Base-by-base conservation (phyloP, 2,888 invertebrate species). In the Phasia obesa region DNA sequence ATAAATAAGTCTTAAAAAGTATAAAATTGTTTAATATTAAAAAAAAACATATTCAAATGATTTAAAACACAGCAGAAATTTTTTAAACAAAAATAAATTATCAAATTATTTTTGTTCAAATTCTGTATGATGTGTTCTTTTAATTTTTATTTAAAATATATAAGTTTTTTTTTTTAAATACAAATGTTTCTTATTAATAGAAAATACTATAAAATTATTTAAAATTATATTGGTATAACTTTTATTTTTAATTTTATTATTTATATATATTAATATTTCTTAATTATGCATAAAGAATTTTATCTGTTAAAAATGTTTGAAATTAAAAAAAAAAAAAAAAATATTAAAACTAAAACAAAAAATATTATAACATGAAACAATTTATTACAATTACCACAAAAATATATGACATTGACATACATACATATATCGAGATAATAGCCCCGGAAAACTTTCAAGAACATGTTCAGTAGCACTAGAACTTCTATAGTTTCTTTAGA, bases 1-100 rank as follows among this genome's bases (percentile, higher is more conserved):
- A 74, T 82, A 77, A 74, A 82, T 82, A 78, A 78, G 51, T 74
- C 77, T 82, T 82, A 82, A 57, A 69, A 64, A 19, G 42, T 73
- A 57, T 42, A 57, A 27, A 53, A 69, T 57, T 31, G 25, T n/a
- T n/a, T 17, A 62, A 53, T 67, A 27, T 49, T 69, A 17, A 4
- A n/a, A 47, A 79, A 71, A 65, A 73, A 65, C 23, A 67, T 51
- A 15, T 67, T 27, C 31, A 35, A 73, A 73, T 60, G 53, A 60
- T 27, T 73, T 44, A 27, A 53, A 77, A 51, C 15, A 49, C 17
- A 49, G 5, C n/a, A 25, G 17, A 15, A 15, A 62, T 49, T 51
- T 31, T 73, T 51, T 25, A 42, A 73, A 62, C 53, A 62, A 42
- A 69, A 31, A 47, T 44, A 44, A 47, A 23, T 51, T 17, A 25